These are phyloP conservation scores for Megastigmus dorsalis DNA, from an alignment of 2,888 invertebrate species.

Conservation along the genomic window DNA sequence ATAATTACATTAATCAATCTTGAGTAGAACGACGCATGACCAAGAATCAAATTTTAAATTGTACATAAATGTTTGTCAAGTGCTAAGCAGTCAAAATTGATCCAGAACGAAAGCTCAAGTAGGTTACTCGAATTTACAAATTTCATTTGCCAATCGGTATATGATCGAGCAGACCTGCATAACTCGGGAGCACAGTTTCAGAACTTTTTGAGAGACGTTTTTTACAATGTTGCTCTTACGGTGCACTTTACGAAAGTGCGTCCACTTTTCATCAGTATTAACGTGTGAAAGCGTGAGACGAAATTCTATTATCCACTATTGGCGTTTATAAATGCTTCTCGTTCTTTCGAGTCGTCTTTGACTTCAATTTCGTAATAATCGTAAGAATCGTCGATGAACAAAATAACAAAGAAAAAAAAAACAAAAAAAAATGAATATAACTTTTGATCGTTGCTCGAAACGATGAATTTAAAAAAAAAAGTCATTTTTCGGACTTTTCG, in stretches of 20 bases:
- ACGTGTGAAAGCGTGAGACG: constrained; percentile 11
- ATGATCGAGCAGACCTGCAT: too few species aligned
- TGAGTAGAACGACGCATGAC: neutral
- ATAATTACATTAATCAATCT: too few species aligned
- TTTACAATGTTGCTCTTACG: constrained; percentile 41
- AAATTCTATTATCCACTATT: constrained; percentile 35
- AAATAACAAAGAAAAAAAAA: neutral
- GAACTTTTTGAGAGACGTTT: constrained; percentile 33
- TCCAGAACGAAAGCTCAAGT: too few species aligned
- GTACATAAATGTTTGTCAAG: neutral
- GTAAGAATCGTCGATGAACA: neutral
- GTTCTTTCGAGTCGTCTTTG: constrained; percentile 25
- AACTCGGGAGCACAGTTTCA: constrained; percentile 11
- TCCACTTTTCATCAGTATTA: constrained; percentile 43
- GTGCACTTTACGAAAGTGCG: constrained; percentile 19
- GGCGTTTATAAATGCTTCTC: constrained; percentile 30
- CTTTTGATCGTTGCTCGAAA: constrained; percentile 10
- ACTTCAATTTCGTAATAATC: constrained; percentile 18
- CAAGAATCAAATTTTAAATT: too few species aligned
- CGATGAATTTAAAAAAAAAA: constrained; percentile 7
- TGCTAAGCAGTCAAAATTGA: too few species aligned
- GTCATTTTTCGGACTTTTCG: constrained; percentile 28
- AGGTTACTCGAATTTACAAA: constrained; percentile 38
- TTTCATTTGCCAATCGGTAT: constrained; percentile 1
- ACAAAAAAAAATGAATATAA: too few species aligned